These are phyloP conservation scores for Nipponacmea schrenckii DNA, from an alignment of 2,888 invertebrate genomes.

Conservation along the genomic window DNA sequence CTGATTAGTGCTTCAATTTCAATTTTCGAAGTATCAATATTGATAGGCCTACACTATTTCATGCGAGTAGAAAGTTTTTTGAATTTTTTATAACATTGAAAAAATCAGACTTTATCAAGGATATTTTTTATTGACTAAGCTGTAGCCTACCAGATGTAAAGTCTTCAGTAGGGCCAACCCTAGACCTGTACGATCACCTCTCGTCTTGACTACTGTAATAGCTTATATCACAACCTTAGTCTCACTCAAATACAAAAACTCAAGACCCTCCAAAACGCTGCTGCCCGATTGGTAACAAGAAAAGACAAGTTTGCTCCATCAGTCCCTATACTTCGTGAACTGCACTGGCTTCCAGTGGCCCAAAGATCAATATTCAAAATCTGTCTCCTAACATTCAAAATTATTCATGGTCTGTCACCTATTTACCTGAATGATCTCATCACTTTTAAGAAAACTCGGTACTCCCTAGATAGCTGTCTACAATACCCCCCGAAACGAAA, in stretches of 20 bases:
- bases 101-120: too few relatives aligned
- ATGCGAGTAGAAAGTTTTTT: too few relatives aligned
- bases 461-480: not conserved
- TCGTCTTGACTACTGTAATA: not conserved
- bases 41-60: too few relatives aligned
- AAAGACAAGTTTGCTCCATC: not conserved
- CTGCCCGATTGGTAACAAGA: not conserved
- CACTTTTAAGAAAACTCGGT: not conserved
- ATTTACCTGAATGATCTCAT: not conserved
- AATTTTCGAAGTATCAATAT: too few relatives aligned
- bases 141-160: too few relatives aligned
- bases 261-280: not conserved
- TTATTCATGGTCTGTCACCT: not conserved
- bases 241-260: not conserved
- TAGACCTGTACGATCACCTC: not conserved
- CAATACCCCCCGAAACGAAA: not conserved
- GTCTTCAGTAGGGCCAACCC: too few relatives aligned
- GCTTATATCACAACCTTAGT: not conserved
- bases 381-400: not conserved
- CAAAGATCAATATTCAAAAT: not conserved
- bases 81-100: too few relatives aligned
- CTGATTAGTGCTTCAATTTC: too few relatives aligned
- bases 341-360: not conserved
- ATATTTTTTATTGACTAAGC: too few relatives aligned
- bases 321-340: not conserved